These are phyloP conservation scores for Monopterus albus DNA, from an alignment of 2,113 vertebrate species.

Conservation along the genomic window DNA sequence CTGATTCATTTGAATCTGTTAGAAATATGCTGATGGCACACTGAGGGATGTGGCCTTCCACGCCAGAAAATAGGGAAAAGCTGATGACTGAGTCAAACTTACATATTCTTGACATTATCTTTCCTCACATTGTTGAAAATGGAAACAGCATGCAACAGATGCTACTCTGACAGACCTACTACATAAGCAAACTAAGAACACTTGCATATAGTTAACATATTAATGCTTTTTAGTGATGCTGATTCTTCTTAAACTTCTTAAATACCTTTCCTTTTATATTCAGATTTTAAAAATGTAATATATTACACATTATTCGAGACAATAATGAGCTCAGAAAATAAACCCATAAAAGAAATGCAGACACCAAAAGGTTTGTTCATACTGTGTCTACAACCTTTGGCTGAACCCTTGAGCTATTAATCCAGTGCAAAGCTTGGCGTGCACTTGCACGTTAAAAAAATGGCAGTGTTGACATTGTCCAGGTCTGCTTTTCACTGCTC, in stretches of 20 bases:
- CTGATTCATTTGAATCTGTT: slow-evolving; percentile 46
- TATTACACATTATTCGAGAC: neutral
- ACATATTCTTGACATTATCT: neutral
- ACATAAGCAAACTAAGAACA: no score
- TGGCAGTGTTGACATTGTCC: slow-evolving; percentile 15
- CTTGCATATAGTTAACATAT: neutral
- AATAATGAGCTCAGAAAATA: neutral
- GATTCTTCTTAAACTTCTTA: neutral
- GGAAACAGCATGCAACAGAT: neutral
- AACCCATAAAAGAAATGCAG: neutral
- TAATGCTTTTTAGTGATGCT: neutral
- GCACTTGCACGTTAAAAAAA: slow-evolving; percentile 12
- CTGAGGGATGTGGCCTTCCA: slow-evolving; percentile 18
- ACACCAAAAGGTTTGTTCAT: neutral
- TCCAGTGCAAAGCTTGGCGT: neutral
- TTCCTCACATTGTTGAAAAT: neutral
- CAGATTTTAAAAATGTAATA: neutral
- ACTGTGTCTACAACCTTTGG: neutral
- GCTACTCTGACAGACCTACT: neutral
- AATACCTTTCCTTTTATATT: neutral
- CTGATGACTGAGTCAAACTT: slow-evolving; percentile 27
- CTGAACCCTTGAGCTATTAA: neutral
- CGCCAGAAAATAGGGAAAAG: neutral
- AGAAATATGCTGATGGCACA: slow-evolving; percentile 29
- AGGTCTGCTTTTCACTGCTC: neutral